These are phyloP conservation scores for Drosophila differens DNA, from an alignment of 2,888 invertebrate genomes.

Conservation along the genomic window DNA sequence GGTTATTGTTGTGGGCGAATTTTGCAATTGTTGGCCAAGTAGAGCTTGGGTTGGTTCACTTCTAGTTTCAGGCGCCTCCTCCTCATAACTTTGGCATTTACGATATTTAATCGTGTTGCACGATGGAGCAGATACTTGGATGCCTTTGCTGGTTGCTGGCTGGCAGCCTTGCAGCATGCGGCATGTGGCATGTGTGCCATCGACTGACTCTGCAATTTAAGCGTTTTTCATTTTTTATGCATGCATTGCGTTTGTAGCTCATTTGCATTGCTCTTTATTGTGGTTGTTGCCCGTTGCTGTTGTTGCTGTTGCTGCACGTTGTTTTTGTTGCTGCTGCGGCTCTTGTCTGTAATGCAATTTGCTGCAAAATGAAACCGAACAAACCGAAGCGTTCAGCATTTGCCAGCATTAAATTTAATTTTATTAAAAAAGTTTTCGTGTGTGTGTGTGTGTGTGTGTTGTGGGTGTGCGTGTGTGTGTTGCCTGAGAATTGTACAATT, in stretches of 20 bases:
- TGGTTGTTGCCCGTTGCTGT: conserved; percentile 28
- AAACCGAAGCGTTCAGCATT: conserved; percentile 66
- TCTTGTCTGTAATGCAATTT: conserved; percentile 72
- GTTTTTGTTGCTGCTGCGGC: conserved; percentile 30
- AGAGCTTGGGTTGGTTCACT: conserved; percentile 12
- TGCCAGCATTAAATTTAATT: conserved; percentile 78
- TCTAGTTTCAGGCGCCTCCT: conserved; percentile 18
- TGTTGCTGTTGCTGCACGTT: conserved; percentile 11
- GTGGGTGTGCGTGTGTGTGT: conserved; percentile 29
- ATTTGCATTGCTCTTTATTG: conserved; percentile 62
- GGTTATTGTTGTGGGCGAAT: conserved; percentile 6
- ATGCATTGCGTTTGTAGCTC: conserved; percentile 78
- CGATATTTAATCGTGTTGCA: conserved; percentile 78
- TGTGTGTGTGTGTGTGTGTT: conserved; percentile 27
- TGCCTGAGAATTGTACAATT: conserved; percentile 75
- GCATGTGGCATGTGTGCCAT: conserved; percentile 29
- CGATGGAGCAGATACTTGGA: conserved; percentile 49
- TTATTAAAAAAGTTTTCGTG: conserved; percentile 74
- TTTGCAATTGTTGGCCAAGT: conserved; percentile 19
- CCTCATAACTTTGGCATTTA: conserved; percentile 71
- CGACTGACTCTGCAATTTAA: conserved; percentile 63
- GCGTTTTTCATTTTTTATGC: conserved; percentile 73
- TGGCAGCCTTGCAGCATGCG: conserved; percentile 19
- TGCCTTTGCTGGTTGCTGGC: conserved; percentile 24
- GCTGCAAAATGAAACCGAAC: conserved; percentile 72